phyloP scores from a whole-genome alignment of 2,113 vertebrate species.

The Phasianus colchicus region DNA sequence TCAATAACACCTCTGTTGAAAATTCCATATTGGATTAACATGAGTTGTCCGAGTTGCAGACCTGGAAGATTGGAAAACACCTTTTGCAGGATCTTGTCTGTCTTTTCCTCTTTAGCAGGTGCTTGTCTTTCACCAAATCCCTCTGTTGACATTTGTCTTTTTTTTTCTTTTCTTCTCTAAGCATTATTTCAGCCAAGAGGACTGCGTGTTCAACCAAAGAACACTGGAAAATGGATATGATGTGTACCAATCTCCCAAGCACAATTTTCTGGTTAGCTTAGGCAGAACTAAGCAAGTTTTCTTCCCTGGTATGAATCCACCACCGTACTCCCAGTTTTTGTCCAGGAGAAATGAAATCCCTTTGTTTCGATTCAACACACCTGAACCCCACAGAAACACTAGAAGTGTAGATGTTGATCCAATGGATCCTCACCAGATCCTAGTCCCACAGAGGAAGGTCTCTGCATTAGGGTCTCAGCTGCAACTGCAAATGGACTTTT shows the following conservation, averaged over 20 bases:
- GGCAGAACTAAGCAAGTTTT: conserved; percentile 85
- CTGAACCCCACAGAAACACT: conserved; percentile 75
- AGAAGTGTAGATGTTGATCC: conserved; percentile 81
- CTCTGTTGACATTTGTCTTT: neutral
- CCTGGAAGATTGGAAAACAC: neutral
- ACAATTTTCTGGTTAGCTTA: conserved; percentile 84
- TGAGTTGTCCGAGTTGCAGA: neutral
- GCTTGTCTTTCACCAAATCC: neutral
- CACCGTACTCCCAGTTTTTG: conserved; percentile 88
- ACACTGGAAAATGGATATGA: conserved; percentile 88
- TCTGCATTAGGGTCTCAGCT: rapidly evolving
- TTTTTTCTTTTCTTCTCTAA: conserved; percentile 39
- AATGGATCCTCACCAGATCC: conserved; percentile 78
- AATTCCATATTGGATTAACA: neutral
- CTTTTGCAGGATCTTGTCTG: neutral
- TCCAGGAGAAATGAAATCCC: conserved; percentile 88
- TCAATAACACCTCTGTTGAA: neutral
- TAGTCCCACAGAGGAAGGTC: conserved; percentile 21
- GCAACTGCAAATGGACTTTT: conserved; percentile 28
- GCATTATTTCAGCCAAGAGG: conserved; percentile 86
- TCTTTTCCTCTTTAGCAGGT: neutral
- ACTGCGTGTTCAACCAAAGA: conserved; percentile 85
- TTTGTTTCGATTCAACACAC: conserved; percentile 83
- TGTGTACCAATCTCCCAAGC: conserved; percentile 78
- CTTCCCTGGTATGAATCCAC: conserved; percentile 82